Evolutionary conservation across 1,140 invertebrate genomes (phyloP), one percentile per base, ranked within the genome.

Genomic region (Mercenaria mercenaria): DNA sequence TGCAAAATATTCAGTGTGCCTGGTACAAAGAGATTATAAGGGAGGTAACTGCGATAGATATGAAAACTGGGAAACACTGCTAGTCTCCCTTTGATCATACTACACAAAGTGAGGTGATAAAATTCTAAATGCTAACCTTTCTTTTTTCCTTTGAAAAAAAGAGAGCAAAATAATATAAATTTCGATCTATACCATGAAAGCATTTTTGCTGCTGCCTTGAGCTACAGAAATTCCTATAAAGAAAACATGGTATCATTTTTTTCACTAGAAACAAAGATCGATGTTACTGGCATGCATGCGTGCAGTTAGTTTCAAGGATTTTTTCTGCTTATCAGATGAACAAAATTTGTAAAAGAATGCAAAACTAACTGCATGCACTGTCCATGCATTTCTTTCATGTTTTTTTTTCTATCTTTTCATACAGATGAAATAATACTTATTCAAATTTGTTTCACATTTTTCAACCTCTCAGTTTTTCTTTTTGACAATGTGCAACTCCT

Each of bases 81-180:
- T 64, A 29, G 8, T 64, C 59, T 64, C 59, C 59, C 59, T 29
- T 59, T 11, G 43, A 43, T 83, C 29, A 41, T 32, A 72, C 26
- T 18, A 32, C 39, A 50, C 29, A 84, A 20, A 23, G 32, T 13
- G 43, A 50, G 50, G 39, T 69, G 52, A 41, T 64, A 41, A 59
- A 47, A 72, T 23, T n/a, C 10, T 26, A 74, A 39, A 76, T 47
- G 39, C 72, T 47, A 76, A 76, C 72, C 72, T 76, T 39, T 76
- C 72, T 76, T 26, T 76, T 76, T 29, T 20, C 59, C 59, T 64
- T 29, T 64, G 59, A 64, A 64, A 64, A 18, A 64, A 64, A 29
- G 59, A 64, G 29, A 47, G 15, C 6, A 47, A 15, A 6, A 47
- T 47, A 8, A 6, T 47, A 47, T 47, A 47, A 8, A 15, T 47